Evolutionary conservation across 1,140 invertebrate genomes (phyloP).

Genomic region (Euwallacea fornicatus): DNA sequence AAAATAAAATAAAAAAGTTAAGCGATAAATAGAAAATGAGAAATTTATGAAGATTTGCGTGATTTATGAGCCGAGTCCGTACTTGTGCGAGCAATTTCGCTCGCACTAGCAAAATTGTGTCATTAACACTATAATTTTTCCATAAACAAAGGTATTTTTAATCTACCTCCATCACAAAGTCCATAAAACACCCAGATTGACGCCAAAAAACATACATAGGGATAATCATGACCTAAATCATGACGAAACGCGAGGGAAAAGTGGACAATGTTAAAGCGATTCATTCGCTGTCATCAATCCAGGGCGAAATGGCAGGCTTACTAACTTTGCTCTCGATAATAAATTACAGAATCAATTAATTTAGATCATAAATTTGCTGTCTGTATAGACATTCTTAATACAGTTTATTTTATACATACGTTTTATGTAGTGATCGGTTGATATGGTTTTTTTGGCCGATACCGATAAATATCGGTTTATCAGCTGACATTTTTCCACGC

Average conservation of each 20-base stretch:
- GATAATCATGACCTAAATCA: slow-evolving; percentile 37
- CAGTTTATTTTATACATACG: neutral
- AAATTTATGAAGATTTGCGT: slow-evolving; percentile 4
- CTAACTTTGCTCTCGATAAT: slow-evolving; percentile 33
- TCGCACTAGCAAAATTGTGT: too few relatives aligned
- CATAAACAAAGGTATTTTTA: neutral
- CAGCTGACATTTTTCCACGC: too few relatives aligned
- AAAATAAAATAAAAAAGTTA: slow-evolving; percentile 28
- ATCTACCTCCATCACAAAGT: slow-evolving; percentile 9
- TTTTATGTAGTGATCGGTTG: too few relatives aligned
- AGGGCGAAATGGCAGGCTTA: slow-evolving; percentile 22
- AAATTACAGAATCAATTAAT: slow-evolving; percentile 37
- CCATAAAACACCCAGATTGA: slow-evolving; percentile 32
- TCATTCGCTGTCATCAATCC: slow-evolving; percentile 37
- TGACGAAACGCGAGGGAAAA: slow-evolving; percentile 25
- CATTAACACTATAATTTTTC: too few relatives aligned
- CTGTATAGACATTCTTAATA: slow-evolving; percentile 21
- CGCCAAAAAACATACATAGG: slow-evolving; percentile 23
- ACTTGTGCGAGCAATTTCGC: neutral
- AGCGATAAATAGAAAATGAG: slow-evolving; percentile 30
- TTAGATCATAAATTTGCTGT: slow-evolving; percentile 31
- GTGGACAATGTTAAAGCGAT: slow-evolving; percentile 35
- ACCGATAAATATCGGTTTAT: too few relatives aligned
- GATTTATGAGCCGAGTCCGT: neutral
- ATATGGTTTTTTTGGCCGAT: too few relatives aligned